phyloP scores from a whole-genome alignment of 2,113 vertebrate species.

The Stigmatopora nigra region DNA sequence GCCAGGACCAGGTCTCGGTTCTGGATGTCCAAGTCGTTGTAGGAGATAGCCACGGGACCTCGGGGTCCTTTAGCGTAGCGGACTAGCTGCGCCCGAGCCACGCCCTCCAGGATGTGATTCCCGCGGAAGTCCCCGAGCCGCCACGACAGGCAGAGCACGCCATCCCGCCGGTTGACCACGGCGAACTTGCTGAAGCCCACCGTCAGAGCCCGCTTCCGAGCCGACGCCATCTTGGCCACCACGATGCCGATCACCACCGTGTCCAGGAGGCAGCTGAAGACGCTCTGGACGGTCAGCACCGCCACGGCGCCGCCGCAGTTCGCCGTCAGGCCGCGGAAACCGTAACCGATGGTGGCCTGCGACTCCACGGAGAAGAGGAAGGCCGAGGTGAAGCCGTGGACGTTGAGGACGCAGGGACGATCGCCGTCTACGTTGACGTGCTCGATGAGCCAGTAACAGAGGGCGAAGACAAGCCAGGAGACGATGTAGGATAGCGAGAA shows the following conservation, averaged over 20 bases:
- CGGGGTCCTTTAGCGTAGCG: conserved; percentile 68
- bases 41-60: conserved; percentile 73
- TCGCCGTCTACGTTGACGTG: conserved; percentile 75
- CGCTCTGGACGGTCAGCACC: conserved; percentile 76
- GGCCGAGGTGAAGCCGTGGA: conserved; percentile 81
- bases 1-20: conserved; percentile 80
- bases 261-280: conserved; percentile 84
- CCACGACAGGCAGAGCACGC: conserved; percentile 86
- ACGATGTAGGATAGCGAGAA: conserved; percentile 87
- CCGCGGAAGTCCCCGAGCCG: conserved; percentile 86
- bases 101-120: conserved; percentile 90
- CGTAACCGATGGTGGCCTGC: conserved; percentile 90
- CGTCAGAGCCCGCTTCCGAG: conserved; percentile 85
- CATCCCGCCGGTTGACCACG: conserved; percentile 76
- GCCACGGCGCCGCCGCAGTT: conserved; percentile 81
- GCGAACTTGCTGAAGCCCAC: conserved; percentile 87
- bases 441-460: conserved; percentile 85
- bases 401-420: conserved; percentile 76
- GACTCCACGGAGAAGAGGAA: conserved; percentile 92
- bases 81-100: conserved; percentile 76
- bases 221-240: conserved; percentile 90
- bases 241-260: conserved; percentile 87
- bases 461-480: conserved; percentile 87
- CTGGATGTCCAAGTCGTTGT: conserved; percentile 77
- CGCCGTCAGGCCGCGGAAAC: conserved; percentile 79